Base-by-base conservation (phyloP, 2,888 invertebrate genomes). In the Bombyx huttoni region DNA sequence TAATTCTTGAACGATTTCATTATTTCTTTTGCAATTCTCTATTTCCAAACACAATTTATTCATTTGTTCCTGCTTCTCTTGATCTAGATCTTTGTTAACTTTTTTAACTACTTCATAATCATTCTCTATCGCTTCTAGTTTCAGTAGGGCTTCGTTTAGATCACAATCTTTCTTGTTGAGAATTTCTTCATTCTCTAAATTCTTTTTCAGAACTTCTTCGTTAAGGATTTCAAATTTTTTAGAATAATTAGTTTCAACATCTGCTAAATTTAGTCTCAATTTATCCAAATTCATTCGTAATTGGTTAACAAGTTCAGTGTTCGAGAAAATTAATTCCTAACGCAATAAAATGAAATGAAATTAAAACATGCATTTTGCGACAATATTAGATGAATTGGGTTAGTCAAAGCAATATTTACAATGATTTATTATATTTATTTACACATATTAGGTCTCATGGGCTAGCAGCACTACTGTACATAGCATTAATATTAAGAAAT, bases 251-350 rank as follows among this genome's bases (percentile, higher is more conserved):
- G 61, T 63, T 66, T 82, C 74, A 2, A 68, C 56, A 46, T 73
- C 70, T 48, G 57, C 57, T 49, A 76, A 61, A 57, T 77, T 77
- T 52, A 65, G 63, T 65, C 78, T 67, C 48, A 79, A 63, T 45
- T 55, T 64, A 56, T 77, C 69, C 63, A 81, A 60, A 54, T 83
- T 73, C 50, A 60, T 60, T 70, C 75, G 63, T 58, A 82, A 72
- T 59, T 70, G 68, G 53, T 71, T 70, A 61, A 75, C 68, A 52
- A 50, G 58, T 58, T 67, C 62, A 51, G 56, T 56, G 59, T 60
- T 63, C 58, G 65, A 60, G 52, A 54, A 56, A 70, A 70, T 60
- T 64, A 70, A 52, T 65, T 77, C 82, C 85, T 85, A 78, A 66
- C 73, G 56, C 59, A 70, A 63, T 64, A 59, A 65, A 71, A 40